Evolutionary conservation across 2,113 vertebrate genomes (phyloP), one percentile per base, ranked within the genome.

Genomic region (Elephantulus edwardii): DNA sequence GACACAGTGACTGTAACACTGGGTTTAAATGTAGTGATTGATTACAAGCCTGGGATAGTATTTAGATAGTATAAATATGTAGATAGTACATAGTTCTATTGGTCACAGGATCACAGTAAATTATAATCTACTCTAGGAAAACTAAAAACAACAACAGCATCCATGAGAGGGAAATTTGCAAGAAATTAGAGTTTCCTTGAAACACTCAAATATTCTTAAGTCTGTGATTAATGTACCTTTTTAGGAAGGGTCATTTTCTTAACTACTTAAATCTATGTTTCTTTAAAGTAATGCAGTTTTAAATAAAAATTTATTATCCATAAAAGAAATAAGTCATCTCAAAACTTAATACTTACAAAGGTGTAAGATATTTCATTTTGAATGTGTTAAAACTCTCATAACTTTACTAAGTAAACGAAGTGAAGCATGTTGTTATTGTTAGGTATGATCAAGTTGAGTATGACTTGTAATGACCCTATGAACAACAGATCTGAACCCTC

Each of bases 201-300:
- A 93, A 93, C 84, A 92, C 52, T 90, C 82, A 62, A 68, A 58
- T 81, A 40, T 24, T 2, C 81, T 96, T 95, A 74, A 81, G 81
- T 93, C 72, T 64, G 3, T 90, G 64, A 91, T 3, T 93, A 89
- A 70, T 0, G 0, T 85, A n/a, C 20, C 91, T 66, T 80, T 92
- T n/a, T n/a, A n/a, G n/a, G n/a, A 35, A 77, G 30, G n/a, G 17
- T 82, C 12, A 9, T 78, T 95, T 94, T 91, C 66, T n/a, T 88
- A 83, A 88, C 64, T 95, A 85, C 22, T 46, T 79, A 91, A 92
- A 88, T 90, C 28, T 82, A 74, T 81, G 17, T 83, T 94, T 91
- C 79, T 84, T 87, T 89, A 91, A 94, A 92, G 30, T 92, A 95
- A 74, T 93, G 16, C 11, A 90, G 22, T 92, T 88, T n/a, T 95